Evolutionary conservation across 2,797 vertebrate genomes (phyloP).

Genomic region (Melanotaenia boesemani): DNA sequence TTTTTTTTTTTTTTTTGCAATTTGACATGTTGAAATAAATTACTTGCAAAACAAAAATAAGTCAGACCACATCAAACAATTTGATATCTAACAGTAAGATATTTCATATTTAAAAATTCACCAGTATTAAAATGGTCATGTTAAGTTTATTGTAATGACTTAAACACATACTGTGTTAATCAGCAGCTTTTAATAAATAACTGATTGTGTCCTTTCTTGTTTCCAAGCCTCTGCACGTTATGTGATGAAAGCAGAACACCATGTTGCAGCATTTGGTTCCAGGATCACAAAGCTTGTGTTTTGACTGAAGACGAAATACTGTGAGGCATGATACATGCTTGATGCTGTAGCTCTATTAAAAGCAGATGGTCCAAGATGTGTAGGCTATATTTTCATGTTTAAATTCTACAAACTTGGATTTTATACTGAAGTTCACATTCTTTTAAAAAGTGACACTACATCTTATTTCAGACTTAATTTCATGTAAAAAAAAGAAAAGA

Average conservation of each 20-base stretch:
- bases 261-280: constrained; percentile 65
- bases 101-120: neutral
- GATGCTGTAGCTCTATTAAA: constrained; percentile 63
- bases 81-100: neutral
- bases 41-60: neutral
- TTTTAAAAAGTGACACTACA: constrained; percentile 53
- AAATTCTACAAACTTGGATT: constrained; percentile 52
- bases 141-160: neutral
- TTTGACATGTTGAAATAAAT: neutral
- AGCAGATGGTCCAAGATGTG: constrained; percentile 55
- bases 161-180: constrained; percentile 4
- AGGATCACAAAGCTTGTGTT: constrained; percentile 51
- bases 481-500: constrained; percentile 57
- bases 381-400: constrained; percentile 22
- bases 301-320: constrained; percentile 43
- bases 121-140: neutral
- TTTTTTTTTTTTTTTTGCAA: no score
- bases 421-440: constrained; percentile 19
- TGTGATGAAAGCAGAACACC: constrained; percentile 33
- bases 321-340: constrained; percentile 69
- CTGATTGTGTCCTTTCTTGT: constrained; percentile 1
- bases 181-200: constrained; percentile 3
- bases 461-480: constrained; percentile 51
- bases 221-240: constrained; percentile 10
- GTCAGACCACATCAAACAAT: neutral